Percentiles rank a stretch among this genome's conserved stretches.
Evolutionary conservation across 1,140 invertebrate species (phyloP).

Genomic region (Potamilus streckersoni): DNA sequence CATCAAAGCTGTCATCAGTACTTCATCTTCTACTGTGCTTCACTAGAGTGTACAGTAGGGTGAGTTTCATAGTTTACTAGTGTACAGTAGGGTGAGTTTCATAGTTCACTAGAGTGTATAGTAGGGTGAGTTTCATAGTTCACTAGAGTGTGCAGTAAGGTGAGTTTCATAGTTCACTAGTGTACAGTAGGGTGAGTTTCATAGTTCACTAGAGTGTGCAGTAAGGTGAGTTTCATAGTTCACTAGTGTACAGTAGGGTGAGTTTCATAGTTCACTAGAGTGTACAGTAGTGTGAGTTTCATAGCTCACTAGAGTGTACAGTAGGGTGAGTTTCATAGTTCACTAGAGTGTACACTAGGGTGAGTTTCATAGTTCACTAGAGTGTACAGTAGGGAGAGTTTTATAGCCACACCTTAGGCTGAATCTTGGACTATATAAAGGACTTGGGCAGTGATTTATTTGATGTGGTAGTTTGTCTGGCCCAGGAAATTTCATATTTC

Average conservation of each 20-base stretch:
- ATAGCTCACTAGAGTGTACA: conserved; percentile 18
- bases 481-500: too few relatives aligned
- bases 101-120: conserved; percentile 18
- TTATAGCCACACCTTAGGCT: background rate
- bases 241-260: conserved; percentile 26
- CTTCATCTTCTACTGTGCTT: conserved; percentile 36
- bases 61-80: conserved; percentile 14
- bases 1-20: conserved; percentile 72
- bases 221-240: conserved; percentile 8
- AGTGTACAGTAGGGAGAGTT: conserved; percentile 24
- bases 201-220: conserved; percentile 20
- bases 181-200: conserved; percentile 20
- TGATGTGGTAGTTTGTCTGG: too few relatives aligned
- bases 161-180: conserved; percentile 13
- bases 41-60: conserved; percentile 29
- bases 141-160: conserved; percentile 28
- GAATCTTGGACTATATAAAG: background rate
- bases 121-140: conserved; percentile 12
- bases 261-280: conserved; percentile 18
- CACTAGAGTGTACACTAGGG: conserved; percentile 29
- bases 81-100: conserved; percentile 20
- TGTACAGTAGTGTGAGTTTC: conserved; percentile 19
- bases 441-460: background rate
- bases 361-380: conserved; percentile 9
- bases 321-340: conserved; percentile 12